Base-by-base conservation (phyloP, 2,797 vertebrate genomes). In the Pangasius macronema region DNA sequence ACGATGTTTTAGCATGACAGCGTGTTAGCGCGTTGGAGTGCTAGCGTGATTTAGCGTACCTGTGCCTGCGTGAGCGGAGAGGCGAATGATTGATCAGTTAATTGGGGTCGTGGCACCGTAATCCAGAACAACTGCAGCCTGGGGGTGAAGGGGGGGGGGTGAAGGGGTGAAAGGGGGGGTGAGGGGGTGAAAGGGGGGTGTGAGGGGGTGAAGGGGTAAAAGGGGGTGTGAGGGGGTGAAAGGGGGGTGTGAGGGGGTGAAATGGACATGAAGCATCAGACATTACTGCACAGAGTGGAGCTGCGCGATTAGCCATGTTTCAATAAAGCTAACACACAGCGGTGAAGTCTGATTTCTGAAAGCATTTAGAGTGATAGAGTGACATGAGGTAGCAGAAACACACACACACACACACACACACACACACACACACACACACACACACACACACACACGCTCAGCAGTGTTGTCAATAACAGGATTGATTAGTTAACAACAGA, bases 71-170 rank as follows among this genome's bases (percentile, higher is more conserved):
- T 75, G 82, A 42, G 59, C 39, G 6, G 84, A 85, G 77, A 63
- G 86, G 81, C 75, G 84, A 89, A 76, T 89, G 61, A 90, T 27
- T 89, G 88, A 87, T 91, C 89, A 90, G 84, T 87, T 87, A 75
- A 87, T 33, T 0, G 79, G 82, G 77, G 86, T 67, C 0, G 80
- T 84, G 59, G 82, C 57, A 76, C 88, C 82, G 10, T 89, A 85
- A 90, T 89, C 86, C 89, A 70, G 86, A 77, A 75, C 16, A 51
- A 85, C 79, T 55, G 77, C n/a, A 65, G 67, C 87, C 87, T 88
- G 83, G 22, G 27, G 42, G 53, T 27, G 57, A 5, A 4, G 49
- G 13, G 27, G 24, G 24, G 67, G 14, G n/a, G 16, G 76, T 68
- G 33, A 16, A 5, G 20, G 68, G 22, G 67, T 20, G 1, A 67